Percentiles rank a stretch among this genome's conserved stretches.
Conservation (phyloP, 2,888 invertebrate genomes). For the Ornithoptera alexandrae region DNA sequence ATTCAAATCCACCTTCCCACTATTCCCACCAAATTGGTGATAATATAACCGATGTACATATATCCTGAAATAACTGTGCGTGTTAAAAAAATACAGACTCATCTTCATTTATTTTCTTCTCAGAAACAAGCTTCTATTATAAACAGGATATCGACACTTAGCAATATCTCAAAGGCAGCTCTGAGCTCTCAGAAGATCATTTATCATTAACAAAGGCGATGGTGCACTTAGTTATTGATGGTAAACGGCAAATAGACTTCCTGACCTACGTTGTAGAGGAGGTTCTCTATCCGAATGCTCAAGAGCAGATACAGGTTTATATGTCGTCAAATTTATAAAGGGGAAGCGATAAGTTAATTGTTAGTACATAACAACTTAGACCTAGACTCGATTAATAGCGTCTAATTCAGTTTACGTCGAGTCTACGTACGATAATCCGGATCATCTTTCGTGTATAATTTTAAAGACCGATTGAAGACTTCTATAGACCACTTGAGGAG, state of each 20-base stretch:
- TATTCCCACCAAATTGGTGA: too few relatives aligned
- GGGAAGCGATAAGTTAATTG: constrained; percentile 5
- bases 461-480: too few relatives aligned
- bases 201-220: constrained; percentile 20
- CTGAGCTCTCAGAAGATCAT: constrained; percentile 4
- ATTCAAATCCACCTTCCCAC: too few relatives aligned
- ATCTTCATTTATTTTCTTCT: too few relatives aligned
- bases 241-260: constrained; percentile 12
- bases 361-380: constrained; percentile 44
- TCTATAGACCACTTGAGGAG: too few relatives aligned
- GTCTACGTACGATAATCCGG: constrained; percentile 48
- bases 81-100: too few relatives aligned
- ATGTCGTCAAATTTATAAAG: background rate
- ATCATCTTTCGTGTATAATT: too few relatives aligned
- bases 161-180: constrained; percentile 12
- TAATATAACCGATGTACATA: too few relatives aligned
- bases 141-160: constrained; percentile 8
- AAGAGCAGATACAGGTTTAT: too few relatives aligned
- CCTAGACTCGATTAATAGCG: constrained; percentile 51
- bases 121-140: constrained; percentile 1
- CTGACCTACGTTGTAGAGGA: background rate
- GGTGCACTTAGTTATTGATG: constrained; percentile 20
- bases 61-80: too few relatives aligned
- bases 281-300: too few relatives aligned
- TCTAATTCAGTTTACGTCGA: constrained; percentile 59